These are phyloP conservation scores for Spisula solida DNA, from an alignment of 2,888 invertebrate species.

Conservation along the genomic window DNA sequence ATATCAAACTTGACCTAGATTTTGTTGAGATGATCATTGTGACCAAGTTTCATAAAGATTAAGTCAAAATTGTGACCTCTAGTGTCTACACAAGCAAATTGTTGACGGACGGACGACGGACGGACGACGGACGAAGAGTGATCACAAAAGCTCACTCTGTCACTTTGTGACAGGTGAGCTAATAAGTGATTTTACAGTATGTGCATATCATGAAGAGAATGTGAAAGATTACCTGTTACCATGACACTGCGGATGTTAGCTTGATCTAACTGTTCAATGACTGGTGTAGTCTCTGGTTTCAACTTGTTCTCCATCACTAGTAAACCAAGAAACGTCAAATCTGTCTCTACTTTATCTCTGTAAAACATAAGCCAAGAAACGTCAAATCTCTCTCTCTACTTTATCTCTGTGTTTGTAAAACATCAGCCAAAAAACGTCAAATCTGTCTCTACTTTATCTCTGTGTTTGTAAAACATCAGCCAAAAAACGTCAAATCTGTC, in stretches of 20 bases:
- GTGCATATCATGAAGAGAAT: too few relatives aligned
- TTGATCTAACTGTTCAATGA: conserved; percentile 92
- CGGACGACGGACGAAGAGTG: too few relatives aligned
- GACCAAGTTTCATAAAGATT: too few relatives aligned
- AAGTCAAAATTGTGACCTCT: too few relatives aligned
- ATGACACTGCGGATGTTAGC: conserved; percentile 97
- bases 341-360: conserved; percentile 90
- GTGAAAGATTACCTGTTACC: conserved; percentile 93
- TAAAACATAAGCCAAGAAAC: conserved; percentile 92
- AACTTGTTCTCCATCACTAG: conserved; percentile 98
- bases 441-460: conserved; percentile 90
- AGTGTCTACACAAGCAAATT: too few relatives aligned
- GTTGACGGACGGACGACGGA: too few relatives aligned
- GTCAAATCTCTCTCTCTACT: conserved; percentile 93
- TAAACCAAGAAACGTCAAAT: conserved; percentile 94
- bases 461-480: conserved; percentile 89
- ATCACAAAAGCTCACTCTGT: too few relatives aligned
- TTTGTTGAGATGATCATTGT: too few relatives aligned
- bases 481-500: conserved; percentile 93
- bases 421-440: conserved; percentile 91
- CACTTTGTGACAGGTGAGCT: too few relatives aligned
- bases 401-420: conserved; percentile 79
- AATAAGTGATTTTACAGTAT: too few relatives aligned
- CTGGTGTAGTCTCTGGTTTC: conserved; percentile 95
- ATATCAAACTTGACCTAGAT: too few relatives aligned